Percentiles rank a stretch among this genome's conserved stretches.
These are phyloP conservation scores for Scalopus aquaticus DNA, from an alignment of 2,113 vertebrate species.

Conservation along the genomic window DNA sequence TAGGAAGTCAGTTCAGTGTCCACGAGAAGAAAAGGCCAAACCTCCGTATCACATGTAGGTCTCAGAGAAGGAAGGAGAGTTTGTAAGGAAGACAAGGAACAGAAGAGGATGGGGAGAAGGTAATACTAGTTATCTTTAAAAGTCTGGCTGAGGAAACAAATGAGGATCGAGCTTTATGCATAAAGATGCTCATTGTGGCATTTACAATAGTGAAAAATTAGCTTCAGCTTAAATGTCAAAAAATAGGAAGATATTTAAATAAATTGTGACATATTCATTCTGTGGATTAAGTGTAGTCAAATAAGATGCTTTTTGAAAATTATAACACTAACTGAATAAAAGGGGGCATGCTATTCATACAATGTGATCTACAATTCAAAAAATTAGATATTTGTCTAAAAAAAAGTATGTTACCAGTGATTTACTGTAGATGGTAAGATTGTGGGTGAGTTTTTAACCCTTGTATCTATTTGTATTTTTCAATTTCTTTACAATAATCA, in stretches of 20 bases:
- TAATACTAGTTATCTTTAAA: background rate
- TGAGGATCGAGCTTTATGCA: background rate
- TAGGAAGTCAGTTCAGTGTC: background rate
- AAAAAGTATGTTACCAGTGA: background rate
- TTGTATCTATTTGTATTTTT: conserved; percentile 31
- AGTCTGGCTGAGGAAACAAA: conserved; percentile 15
- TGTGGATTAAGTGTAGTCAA: conserved; percentile 47
- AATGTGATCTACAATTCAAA: background rate
- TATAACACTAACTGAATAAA: conserved; percentile 25
- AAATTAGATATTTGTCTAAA: background rate
- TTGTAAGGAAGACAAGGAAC: background rate
- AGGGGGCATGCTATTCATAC: background rate
- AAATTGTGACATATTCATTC: conserved; percentile 12
- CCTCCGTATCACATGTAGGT: background rate
- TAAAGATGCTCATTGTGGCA: background rate
- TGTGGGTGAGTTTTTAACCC: background rate
- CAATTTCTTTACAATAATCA: conserved; percentile 17
- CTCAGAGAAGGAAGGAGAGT: background rate
- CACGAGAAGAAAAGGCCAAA: background rate
- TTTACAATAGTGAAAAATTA: conserved; percentile 2
- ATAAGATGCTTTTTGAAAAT: conserved; percentile 31
- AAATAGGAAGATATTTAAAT: conserved; percentile 20
- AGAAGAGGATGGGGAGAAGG: background rate
- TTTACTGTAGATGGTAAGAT: background rate
- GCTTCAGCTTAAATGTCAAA: conserved; percentile 24